Conservation (phyloP, 2,113 vertebrate species). For the Formicarius rufipectus region DNA sequence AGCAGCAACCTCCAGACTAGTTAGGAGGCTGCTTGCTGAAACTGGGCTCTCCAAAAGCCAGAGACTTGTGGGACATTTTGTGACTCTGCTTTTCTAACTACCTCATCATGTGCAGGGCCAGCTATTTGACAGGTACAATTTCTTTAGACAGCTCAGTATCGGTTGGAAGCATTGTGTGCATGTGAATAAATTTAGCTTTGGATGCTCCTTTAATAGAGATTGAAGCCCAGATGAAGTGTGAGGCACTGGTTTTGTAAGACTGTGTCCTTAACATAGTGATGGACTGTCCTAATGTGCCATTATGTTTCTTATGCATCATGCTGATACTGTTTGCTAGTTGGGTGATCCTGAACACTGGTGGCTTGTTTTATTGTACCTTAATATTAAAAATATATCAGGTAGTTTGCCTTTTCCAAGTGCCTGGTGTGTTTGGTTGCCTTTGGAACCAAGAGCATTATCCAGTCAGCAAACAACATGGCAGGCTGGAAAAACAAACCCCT, state of each 20-base stretch:
- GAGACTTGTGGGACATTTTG: not conserved
- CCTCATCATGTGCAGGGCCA: not conserved
- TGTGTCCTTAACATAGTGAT: not conserved
- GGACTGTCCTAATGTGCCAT: not conserved
- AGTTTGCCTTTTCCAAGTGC: not conserved
- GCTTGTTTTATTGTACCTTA: not conserved
- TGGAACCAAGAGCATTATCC: not conserved
- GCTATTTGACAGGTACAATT: not conserved
- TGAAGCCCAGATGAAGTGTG: not conserved
- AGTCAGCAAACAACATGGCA: not conserved
- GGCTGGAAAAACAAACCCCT: not conserved
- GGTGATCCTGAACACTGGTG: not conserved
- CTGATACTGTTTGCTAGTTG: accelerated
- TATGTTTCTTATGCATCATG: not conserved
- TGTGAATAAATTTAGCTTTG: not conserved
- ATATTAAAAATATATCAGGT: not conserved
- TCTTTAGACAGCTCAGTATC: not conserved
- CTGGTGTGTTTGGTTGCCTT: not conserved
- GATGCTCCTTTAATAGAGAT: not conserved
- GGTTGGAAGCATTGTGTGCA: not conserved
- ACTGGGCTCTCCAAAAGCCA: not conserved
- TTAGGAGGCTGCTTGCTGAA: not conserved
- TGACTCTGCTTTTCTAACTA: not conserved
- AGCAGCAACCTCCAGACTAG: not conserved
- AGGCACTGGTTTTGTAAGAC: not conserved